Evolutionary conservation across 2,113 vertebrate species (phyloP).

Genomic region (Gambusia affinis): DNA sequence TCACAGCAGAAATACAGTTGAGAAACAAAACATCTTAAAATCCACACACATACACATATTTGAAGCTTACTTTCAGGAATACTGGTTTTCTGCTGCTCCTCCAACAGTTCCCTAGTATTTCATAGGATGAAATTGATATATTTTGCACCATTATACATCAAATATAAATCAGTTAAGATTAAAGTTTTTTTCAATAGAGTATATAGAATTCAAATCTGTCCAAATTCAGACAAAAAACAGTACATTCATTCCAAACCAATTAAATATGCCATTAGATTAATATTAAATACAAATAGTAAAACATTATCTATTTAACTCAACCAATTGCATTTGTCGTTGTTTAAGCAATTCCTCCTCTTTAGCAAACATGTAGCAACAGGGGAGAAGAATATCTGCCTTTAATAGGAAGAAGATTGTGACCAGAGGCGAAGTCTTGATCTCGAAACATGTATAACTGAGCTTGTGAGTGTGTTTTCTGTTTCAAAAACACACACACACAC

Average conservation of each 20-base stretch:
- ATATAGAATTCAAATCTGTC: not conserved
- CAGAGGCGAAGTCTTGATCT: too few species aligned
- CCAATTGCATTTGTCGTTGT: too few species aligned
- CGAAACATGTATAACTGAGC: too few species aligned
- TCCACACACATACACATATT: not conserved
- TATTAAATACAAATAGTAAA: not conserved
- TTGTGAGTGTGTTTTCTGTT: too few species aligned
- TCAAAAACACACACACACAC: too few species aligned
- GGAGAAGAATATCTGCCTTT: too few species aligned
- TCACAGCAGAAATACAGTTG: conserved; percentile 29
- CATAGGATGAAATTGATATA: not conserved
- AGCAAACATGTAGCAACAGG: too few species aligned
- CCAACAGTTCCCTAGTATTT: not conserved
- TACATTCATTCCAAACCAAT: not conserved
- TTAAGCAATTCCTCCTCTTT: too few species aligned
- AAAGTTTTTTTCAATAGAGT: not conserved
- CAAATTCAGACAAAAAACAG: not conserved
- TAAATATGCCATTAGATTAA: not conserved
- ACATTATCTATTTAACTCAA: not conserved
- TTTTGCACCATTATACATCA: not conserved
- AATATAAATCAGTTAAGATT: not conserved
- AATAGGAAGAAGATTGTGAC: too few species aligned
- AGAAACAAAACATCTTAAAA: not conserved
- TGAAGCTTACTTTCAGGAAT: not conserved
- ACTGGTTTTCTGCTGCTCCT: too few species aligned